These are phyloP conservation scores for Philereme vetulata DNA, from an alignment of 2,888 invertebrate genomes.

Conservation along the genomic window DNA sequence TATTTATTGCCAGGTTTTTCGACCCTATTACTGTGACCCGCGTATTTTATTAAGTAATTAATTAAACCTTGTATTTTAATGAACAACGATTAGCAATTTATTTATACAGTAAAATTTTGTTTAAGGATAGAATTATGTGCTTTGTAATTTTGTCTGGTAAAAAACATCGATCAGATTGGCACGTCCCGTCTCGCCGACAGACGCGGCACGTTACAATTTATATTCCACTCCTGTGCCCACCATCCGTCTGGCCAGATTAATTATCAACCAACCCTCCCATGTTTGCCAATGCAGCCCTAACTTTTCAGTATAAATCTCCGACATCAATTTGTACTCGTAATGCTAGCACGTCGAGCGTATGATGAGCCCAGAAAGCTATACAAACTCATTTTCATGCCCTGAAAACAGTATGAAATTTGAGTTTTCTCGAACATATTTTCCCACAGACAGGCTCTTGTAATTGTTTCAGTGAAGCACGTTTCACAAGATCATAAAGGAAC, in stretches of 20 bases:
- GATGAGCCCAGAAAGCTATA: no score
- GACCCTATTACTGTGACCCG: no score
- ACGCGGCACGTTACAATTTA: slow-evolving; percentile 62
- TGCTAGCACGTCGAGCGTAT: background rate
- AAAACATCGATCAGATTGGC: slow-evolving; percentile 24
- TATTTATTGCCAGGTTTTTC: no score
- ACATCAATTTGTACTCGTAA: slow-evolving; percentile 40
- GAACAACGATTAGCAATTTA: background rate
- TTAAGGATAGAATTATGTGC: background rate
- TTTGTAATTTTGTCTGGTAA: slow-evolving; percentile 15
- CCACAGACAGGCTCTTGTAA: no score
- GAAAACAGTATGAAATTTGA: no score
- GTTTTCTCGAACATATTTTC: no score
- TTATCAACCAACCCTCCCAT: slow-evolving; percentile 72
- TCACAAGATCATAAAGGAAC: slow-evolving; percentile 29
- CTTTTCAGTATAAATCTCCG: slow-evolving; percentile 68
- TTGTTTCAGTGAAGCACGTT: slow-evolving; percentile 5
- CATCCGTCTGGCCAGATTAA: slow-evolving; percentile 80
- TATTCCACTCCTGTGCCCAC: slow-evolving; percentile 68
- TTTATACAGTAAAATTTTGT: background rate
- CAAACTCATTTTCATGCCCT: no score
- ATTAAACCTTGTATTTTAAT: no score
- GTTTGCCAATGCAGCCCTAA: slow-evolving; percentile 78
- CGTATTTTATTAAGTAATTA: no score
- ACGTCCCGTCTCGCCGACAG: slow-evolving; percentile 44